Base-by-base conservation (phyloP, 2,888 invertebrate species). In the Syrista parreyssii region DNA sequence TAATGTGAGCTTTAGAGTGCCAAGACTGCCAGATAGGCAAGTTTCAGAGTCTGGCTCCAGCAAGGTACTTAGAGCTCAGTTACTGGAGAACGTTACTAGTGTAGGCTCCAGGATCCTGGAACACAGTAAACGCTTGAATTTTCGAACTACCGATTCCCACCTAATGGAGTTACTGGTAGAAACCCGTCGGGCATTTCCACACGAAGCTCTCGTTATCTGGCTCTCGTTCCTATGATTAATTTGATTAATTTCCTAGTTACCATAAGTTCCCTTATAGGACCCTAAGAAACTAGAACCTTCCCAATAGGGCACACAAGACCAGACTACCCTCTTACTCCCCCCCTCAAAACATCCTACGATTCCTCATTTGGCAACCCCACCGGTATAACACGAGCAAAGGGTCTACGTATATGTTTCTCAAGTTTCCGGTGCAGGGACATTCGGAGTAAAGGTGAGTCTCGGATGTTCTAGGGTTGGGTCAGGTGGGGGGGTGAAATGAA, bases 1-100 rank as follows among this genome's bases (percentile, higher is more conserved):
- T 78, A 78, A 78, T 78, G 76, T 72, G 76, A 55, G 78, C 75
- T 78, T 73, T 78, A 32, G 73, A 78, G 76, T 76, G 74, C 76
- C 76, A 40, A 76, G 73, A 73, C 74, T 40, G 40, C 72, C 34
- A 32, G 68, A n/a, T 71, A 71, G 71, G 71, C 71, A 71, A 71
- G 71, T 71, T 71, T 71, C 71, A 23, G 71, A 31, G 71, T 71
- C 71, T 31, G 33, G 32, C 71, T 71, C 75, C 35, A 68, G 73
- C 33, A 69, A 71, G 75, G 71, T 71, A 71, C 71, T 71, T 71
- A 71, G 71, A 71, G 32, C 71, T 33, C 31, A 33, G 55, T 40
- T 40, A 40, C 40, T 40, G 40, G 40, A 9, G 23, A 23, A 23
- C 40, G 40, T 40, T 2, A 23, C 1, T 40, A 40, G 40, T 23